phyloP scores from a whole-genome alignment of 2,113 vertebrate species.

The Progne subis region DNA sequence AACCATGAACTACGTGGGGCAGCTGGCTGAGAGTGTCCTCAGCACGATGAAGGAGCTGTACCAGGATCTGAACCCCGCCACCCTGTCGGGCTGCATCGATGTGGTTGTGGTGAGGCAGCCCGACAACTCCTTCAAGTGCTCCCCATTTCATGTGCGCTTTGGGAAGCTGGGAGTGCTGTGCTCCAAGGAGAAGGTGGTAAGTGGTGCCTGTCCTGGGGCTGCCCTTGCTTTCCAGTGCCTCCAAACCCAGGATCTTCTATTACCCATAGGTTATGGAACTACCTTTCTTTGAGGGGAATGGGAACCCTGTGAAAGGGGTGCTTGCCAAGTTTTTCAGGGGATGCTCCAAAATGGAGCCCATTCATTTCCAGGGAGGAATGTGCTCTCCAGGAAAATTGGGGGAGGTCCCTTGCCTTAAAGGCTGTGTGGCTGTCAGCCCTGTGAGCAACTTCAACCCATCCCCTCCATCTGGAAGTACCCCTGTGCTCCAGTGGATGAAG shows the following conservation, averaged over 20 bases:
- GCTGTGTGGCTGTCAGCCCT: background rate
- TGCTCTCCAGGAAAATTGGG: background rate
- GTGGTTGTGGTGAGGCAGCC: conserved; percentile 91
- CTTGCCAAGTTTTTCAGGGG: background rate
- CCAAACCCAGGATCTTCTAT: background rate
- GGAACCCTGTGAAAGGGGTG: background rate
- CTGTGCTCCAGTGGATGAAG: background rate
- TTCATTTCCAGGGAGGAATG: background rate
- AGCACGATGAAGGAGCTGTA: conserved; percentile 91
- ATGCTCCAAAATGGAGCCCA: background rate
- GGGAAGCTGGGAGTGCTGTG: conserved; percentile 93
- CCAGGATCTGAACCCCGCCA: conserved; percentile 88
- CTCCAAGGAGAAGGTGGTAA: conserved; percentile 93
- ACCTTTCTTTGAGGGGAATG: background rate
- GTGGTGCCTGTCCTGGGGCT: background rate
- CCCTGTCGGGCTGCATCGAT: conserved; percentile 88
- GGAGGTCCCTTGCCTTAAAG: background rate
- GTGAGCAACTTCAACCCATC: background rate
- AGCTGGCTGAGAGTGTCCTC: conserved; percentile 88
- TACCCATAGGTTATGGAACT: background rate
- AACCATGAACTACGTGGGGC: conserved; percentile 94
- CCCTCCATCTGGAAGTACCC: background rate
- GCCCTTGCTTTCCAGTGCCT: background rate
- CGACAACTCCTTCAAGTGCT: conserved; percentile 89
- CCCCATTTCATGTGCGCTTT: conserved; percentile 93